Evolutionary conservation across 2,113 vertebrate genomes (phyloP).

Genomic region (Rhadina sibilatrix): DNA sequence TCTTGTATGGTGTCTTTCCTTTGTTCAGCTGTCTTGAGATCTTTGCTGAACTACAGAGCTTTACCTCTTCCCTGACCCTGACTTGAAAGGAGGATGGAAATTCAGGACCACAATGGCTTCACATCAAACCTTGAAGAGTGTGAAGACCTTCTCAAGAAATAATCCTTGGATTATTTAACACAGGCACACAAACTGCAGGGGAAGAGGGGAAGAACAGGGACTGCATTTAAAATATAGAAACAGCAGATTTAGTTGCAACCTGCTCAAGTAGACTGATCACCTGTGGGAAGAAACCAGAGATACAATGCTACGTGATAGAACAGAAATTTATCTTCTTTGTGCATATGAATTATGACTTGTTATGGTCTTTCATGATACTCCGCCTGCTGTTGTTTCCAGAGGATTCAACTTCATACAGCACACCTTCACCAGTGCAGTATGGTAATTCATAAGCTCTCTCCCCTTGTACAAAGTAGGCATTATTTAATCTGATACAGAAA

Average conservation of each 20-base stretch:
- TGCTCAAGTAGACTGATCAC: neutral
- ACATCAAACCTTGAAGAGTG: neutral
- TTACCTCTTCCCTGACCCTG: neutral
- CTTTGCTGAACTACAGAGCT: neutral
- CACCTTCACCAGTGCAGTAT: neutral
- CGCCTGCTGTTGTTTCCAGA: neutral
- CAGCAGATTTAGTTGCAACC: neutral
- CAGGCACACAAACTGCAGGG: neutral
- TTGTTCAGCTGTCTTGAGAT: neutral
- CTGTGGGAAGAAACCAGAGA: neutral
- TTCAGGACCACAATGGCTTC: neutral
- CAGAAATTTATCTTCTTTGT: neutral
- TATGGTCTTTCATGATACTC: neutral
- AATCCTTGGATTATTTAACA: neutral
- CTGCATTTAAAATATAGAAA: neutral
- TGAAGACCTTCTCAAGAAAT: neutral
- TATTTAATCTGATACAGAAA: neutral
- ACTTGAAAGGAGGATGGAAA: neutral
- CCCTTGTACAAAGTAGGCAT: neutral
- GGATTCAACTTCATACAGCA: neutral
- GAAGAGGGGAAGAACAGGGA: neutral
- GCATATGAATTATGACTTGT: neutral
- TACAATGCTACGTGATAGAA: neutral
- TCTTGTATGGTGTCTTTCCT: neutral
- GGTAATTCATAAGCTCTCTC: neutral